Percentiles rank a stretch among this genome's conserved stretches.
phyloP scores from a whole-genome alignment of 2,888 invertebrate genomes.

The Limnephilus lunatus region DNA sequence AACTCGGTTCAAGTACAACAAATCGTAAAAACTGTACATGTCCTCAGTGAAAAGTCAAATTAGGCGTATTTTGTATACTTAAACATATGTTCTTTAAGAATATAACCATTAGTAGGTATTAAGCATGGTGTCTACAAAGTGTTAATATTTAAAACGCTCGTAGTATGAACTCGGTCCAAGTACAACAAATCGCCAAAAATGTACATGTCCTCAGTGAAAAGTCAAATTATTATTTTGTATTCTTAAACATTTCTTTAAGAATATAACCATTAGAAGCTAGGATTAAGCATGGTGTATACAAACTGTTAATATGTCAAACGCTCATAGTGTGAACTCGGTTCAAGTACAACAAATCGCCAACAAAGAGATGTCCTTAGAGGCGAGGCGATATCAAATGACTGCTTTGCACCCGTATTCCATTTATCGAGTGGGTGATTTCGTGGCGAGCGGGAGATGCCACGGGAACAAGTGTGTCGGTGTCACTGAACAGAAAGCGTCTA shows the following conservation, averaged over 20 bases:
- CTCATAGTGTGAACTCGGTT: not conserved
- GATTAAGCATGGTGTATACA: not conserved
- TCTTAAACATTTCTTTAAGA: too few relatives aligned
- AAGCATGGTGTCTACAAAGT: not conserved
- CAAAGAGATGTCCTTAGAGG: not conserved
- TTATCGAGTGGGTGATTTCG: not conserved
- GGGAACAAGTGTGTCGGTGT: not conserved
- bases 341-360: not conserved
- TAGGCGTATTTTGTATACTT: too few relatives aligned
- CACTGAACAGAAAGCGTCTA: not conserved
- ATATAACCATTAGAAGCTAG: not conserved
- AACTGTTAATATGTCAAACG: not conserved
- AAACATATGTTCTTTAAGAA: too few relatives aligned
- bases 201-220: too few relatives aligned
- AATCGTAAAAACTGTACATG: too few relatives aligned
- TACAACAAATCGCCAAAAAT: too few relatives aligned
- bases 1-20: too few relatives aligned
- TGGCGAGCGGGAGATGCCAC: not conserved
- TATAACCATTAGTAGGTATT: not conserved
- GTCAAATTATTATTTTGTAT: too few relatives aligned
- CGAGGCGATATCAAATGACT: not conserved
- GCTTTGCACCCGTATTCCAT: not conserved
- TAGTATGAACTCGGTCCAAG: too few relatives aligned
- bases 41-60: too few relatives aligned
- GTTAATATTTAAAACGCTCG: too few relatives aligned